phyloP scores from a whole-genome alignment of 2,888 invertebrate species.

The Ectemnius cavifrons region DNA sequence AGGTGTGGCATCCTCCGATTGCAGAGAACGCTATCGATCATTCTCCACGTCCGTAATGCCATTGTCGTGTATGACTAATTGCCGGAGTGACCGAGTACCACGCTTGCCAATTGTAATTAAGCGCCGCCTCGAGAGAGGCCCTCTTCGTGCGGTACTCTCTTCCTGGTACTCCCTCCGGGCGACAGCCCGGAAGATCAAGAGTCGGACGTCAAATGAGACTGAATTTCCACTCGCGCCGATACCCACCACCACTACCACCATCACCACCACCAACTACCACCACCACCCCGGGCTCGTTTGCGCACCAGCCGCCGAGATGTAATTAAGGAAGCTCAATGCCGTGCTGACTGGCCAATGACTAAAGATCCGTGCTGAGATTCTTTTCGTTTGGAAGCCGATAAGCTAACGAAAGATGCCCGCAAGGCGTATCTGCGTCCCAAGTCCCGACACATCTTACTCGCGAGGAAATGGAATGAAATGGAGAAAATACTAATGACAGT shows the following conservation, averaged over 20 bases:
- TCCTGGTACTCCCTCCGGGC: slow-evolving; percentile 38
- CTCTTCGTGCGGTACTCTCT: neutral
- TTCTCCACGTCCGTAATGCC: slow-evolving; percentile 55
- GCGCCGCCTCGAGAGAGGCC: slow-evolving; percentile 45
- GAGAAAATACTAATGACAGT: neutral
- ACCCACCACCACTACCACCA: neutral
- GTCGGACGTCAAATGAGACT: slow-evolving; percentile 18
- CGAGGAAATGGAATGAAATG: slow-evolving; percentile 2
- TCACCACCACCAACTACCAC: neutral
- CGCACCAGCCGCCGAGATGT: neutral
- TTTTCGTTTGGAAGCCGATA: neutral
- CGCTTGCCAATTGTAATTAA: slow-evolving; percentile 65
- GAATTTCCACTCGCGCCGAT: slow-evolving; percentile 16
- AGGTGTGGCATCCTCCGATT: slow-evolving; percentile 52
- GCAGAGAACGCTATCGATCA: slow-evolving; percentile 67
- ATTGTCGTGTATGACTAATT: slow-evolving; percentile 71
- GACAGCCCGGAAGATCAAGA: slow-evolving; percentile 49
- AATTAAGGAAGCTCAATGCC: slow-evolving; percentile 31
- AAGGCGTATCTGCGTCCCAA: no score
- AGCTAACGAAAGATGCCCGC: neutral
- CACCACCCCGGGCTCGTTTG: neutral
- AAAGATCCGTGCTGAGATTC: neutral
- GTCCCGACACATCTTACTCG: neutral
- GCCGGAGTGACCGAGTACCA: slow-evolving; percentile 56
- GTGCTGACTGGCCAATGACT: slow-evolving; percentile 3